Percentiles rank a stretch among this genome's conserved stretches.
Evolutionary conservation across 2,888 invertebrate genomes (phyloP).

Genomic region (Chorisops tibialis): DNA sequence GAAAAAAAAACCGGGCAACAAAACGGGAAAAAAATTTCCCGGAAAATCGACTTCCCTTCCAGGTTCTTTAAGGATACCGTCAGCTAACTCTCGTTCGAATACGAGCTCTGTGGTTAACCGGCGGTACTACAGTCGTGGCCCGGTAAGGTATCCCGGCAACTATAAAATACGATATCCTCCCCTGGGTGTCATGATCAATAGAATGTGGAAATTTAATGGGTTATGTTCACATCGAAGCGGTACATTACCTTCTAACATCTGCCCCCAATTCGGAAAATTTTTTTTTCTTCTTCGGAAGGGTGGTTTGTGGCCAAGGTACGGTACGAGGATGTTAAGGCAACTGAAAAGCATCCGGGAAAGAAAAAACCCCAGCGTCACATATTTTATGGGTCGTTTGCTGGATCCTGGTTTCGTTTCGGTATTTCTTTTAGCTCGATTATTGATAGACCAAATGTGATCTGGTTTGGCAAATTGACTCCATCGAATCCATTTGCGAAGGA

Average conservation of each 20-base stretch:
- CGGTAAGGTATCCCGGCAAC: background rate
- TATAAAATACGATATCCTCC: constrained; percentile 25
- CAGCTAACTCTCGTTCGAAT: too few relatives aligned
- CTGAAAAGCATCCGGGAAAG: constrained; percentile 9
- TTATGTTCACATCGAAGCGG: constrained; percentile 18
- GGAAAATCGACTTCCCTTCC: too few relatives aligned
- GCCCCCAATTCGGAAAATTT: constrained; percentile 3
- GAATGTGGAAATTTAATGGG: constrained; percentile 34
- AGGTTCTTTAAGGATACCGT: too few relatives aligned
- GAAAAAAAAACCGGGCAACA: too few relatives aligned
- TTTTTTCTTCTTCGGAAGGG: too few relatives aligned
- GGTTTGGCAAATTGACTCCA: constrained; percentile 27
- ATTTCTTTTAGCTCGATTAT: constrained; percentile 14
- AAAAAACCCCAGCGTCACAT: constrained; percentile 28
- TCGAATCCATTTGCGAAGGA: background rate
- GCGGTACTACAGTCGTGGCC: too few relatives aligned
- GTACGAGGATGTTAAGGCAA: too few relatives aligned
- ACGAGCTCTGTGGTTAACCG: too few relatives aligned
- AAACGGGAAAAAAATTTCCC: too few relatives aligned
- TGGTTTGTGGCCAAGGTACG: too few relatives aligned
- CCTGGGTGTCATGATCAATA: constrained; percentile 34
- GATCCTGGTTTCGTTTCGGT: constrained; percentile 15
- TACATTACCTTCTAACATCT: constrained; percentile 18
- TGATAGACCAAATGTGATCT: constrained; percentile 33
- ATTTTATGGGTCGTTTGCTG: constrained; percentile 32